Base-by-base conservation (phyloP, 2,113 vertebrate genomes). In the Grammatotria lemairii region DNA sequence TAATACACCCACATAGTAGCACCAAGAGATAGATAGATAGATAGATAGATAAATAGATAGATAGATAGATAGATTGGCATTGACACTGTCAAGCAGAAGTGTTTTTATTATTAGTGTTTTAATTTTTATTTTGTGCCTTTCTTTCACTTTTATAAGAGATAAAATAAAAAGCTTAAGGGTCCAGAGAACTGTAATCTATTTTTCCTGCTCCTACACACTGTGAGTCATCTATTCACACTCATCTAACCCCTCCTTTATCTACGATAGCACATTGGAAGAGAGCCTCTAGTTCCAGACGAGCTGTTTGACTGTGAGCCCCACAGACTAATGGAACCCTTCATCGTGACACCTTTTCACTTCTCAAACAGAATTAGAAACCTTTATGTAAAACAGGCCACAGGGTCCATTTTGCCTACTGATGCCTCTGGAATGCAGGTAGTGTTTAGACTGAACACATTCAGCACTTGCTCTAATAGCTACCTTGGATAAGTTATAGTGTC, bases 151-250 rank as follows among this genome's bases (percentile, higher is more conserved):
- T 88, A 84, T 35, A 86, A 1, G 10, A 82, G 35, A 87, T 86
- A 80, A 85, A 92, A 89, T 86, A 89, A 90, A 94, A 90, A 87
- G 84, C 86, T 88, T 65, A 73, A 83, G 83, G 90, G 83, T 93
- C 73, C 87, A 83, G 31, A 93, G 83, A 70, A 85, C 58, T 92
- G 84, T 79, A 92, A 91, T 95, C 86, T 91, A 86, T 91, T 92
- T 94, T 63, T 84, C 80, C 87, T 87, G 87, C 92, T 92, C 92
- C 92, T 85, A 93, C 94, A 94, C 93, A 88, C n/a, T 38, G 86
- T 95, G 93, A 95, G 60, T 94, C 95, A 94, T 91, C 89, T 83
- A 60, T 87, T 89, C 73, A 88, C 90, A 88, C 87, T 91, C 83
- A 45, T 85, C 87, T 83, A 84, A 85, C 87, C 87, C 92, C 88